Evolutionary conservation across 2,888 invertebrate genomes (phyloP), one percentile per base, ranked within the genome.

Genomic region (Diogma glabrata): DNA sequence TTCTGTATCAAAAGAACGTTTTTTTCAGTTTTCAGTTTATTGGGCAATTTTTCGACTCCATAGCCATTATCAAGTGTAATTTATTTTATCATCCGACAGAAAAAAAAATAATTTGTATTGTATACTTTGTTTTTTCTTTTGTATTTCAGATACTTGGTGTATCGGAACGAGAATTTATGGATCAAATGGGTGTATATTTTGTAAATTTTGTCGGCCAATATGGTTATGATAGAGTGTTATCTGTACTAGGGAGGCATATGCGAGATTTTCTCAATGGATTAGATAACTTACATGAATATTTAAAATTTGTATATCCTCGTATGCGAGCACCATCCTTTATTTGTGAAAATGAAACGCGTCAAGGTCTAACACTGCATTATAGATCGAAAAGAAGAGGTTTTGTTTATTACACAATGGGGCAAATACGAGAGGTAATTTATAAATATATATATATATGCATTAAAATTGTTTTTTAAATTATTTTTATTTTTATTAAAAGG

Each of bases 351-450:
- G 96, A 97, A 68, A 89, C 91, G 0, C 77, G 87, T 51, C 86
- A 88, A 63, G 96, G 96, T 1, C 72, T 97, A 55, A 92, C 92
- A 1, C 74, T 97, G 52, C 96, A 96, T 71, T 94, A 94, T 69
- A 76, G 93, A 50, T 93, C 92, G 59, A 93, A 92, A 67, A 75
- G 96, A 56, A 78, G 89, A 55, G 96, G 96, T 0, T 96, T 93
- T 66, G 86, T 95, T 5, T 91, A 91, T 69, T 97, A 97, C 65
- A 93, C 95, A 6, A 94, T 94, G 85, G 96, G 95, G 3, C 94
- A 94, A 70, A 93, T 95, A 57, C 76, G 87, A 65, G 89, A 87
- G 76, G 84, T 82, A 59, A 66, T 71, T 59, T 5, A 47, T 9
- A 19, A 40, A 3, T 7, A n/a, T 36, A 36, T 14, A 19, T 17